These are phyloP conservation scores for Dipodomys ordii DNA, from an alignment of 2,113 vertebrate species.

Conservation along the genomic window DNA sequence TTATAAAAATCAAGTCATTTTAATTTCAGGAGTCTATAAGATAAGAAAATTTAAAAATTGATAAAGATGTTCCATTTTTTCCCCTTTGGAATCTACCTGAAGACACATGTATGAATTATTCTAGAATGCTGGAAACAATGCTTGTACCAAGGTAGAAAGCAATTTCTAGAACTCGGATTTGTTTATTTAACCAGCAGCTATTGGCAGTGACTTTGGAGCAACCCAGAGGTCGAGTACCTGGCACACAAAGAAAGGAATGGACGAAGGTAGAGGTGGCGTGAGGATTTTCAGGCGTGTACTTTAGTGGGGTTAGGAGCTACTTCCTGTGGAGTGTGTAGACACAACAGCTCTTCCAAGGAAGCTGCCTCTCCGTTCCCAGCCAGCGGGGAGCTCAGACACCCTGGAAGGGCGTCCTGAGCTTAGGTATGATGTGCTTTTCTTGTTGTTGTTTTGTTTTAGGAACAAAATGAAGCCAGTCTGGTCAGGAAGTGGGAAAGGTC, in stretches of 20 bases:
- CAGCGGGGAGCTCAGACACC: neutral
- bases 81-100: neutral
- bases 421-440: no score
- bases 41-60: no score
- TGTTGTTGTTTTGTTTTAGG: neutral
- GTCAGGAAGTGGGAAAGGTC: neutral
- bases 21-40: neutral
- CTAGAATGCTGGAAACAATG: neutral
- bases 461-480: neutral
- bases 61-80: no score
- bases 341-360: no score
- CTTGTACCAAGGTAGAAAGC: neutral
- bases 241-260: neutral
- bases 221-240: neutral
- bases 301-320: accelerated
- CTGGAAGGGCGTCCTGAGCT: accelerated
- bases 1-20: neutral
- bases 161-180: neutral
- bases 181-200: neutral
- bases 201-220: neutral
- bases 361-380: neutral
- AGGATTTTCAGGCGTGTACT: neutral
- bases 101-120: neutral
- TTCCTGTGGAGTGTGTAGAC: no score
- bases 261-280: neutral